Evolutionary conservation across 2,797 vertebrate species (phyloP), one percentile per base, ranked within the genome.

Genomic region (Neomorphus geoffroyi): DNA sequence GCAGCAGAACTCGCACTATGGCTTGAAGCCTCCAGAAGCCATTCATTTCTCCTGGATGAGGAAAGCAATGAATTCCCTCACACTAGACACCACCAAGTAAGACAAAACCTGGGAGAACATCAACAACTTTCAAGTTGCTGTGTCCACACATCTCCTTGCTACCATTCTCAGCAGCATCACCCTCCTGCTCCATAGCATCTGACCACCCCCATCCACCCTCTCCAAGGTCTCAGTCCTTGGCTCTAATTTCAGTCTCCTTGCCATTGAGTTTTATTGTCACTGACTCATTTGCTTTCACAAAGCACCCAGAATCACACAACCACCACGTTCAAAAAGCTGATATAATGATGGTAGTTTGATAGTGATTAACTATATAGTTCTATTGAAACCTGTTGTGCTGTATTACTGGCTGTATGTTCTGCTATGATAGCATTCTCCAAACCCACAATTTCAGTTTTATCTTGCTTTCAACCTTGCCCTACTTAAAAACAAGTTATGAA

Each of bases 311-410:
- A 60, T 61, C 10, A 5, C 54, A 22, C 39, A 22, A 75, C 16
- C 32, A 70, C 12, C 18, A 28, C 23, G 26, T 51, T 32, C 21
- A 32, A 13, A 26, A 50, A 50, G 6, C 71, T 24, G 28, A 3
- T 39, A 32, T 50, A 48, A 73, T 1, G 8, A 10, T 15, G 19
- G 41, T 5, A 61, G 54, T 10, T 32, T 2, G 2, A 22, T 17
- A 54, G 27, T 1, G 0, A n/a, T 2, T 19, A 66, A 28, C 39
- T 17, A 11, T 5, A 9, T 1, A 39, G 13, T 19, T 32, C 41
- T 26, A 37, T 27, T 3, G 17, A 33, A 13, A 4, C 4, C 24
- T 3, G 13, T 50, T 50, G 51, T 39, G 6, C 61, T 67, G 19
- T 32, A 6, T 32, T 35, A 37, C 23, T 18, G 35, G 33, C 30